Base-by-base conservation (phyloP, 2,797 vertebrate genomes). In the Phrynocephalus vlangalii region DNA sequence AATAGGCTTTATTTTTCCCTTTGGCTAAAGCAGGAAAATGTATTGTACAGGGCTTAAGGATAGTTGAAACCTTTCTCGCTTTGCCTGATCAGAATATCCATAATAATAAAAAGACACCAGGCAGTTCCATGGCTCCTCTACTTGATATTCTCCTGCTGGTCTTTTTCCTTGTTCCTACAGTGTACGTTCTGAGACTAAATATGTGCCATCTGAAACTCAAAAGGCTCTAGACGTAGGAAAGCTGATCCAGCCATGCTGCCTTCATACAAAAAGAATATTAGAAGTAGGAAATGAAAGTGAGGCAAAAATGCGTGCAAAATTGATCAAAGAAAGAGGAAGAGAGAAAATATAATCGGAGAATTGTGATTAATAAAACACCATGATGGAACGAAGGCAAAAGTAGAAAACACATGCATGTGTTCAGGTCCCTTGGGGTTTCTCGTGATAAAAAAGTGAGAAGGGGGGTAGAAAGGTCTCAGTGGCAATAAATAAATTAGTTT, bases 401-500 rank as follows among this genome's bases (percentile, higher is more conserved):
- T 33, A 75, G 24, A 85, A 82, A 87, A 38, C 22, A 30, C 24
- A 63, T 1, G 24, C 24, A 33, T 44, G 15, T 24, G 28, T 85
- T 82, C 48, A 5, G 48, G 79, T 48, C 33, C 60, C 81, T 50
- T 33, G 60, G 67, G 66, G n/a, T 38, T 70, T 38, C 4, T 81
- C 15, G 75, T 82, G 63, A 56, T 70, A 10, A 81, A 30, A 48
- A 33, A 44, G 22, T 1, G 63, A 52, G 48, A 33, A 63, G 66
- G 15, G 15, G 18, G 56, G n/a, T 28, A 18, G 81, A 87, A 70
- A 50, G n/a, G 52, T 85, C 15, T 52, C 6, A n/a, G 44, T n/a
- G 24, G 11, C 44, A 85, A 90, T 66, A 90, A 90, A 87, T 82
- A 90, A 71, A 82, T 82, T 22, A 78, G 63, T 84, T 85, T 50